Percentiles rank a stretch among this genome's conserved stretches.
Conservation (phyloP, 2,888 invertebrate genomes). For the Acleris cristana region DNA sequence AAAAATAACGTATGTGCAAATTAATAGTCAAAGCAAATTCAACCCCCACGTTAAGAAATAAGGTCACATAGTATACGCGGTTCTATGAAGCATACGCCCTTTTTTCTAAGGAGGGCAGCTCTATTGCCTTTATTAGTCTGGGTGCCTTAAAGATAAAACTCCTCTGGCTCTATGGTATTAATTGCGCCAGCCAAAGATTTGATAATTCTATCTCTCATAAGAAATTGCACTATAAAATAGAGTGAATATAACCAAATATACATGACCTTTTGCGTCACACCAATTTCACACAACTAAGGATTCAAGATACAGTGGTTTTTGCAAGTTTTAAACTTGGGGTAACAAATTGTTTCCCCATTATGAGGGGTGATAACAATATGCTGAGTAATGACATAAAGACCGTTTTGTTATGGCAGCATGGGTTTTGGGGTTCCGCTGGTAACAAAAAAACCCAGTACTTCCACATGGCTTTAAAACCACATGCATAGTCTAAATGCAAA, state of each 20-base stretch:
- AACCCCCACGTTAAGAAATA: too few species aligned
- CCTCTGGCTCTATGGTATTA: too few species aligned
- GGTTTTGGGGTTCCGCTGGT: constrained; percentile 3
- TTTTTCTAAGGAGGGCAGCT: too few species aligned
- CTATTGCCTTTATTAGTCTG: too few species aligned
- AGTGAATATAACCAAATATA: background rate
- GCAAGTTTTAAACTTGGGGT: constrained; percentile 6
- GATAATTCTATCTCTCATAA: too few species aligned
- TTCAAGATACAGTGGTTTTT: background rate
- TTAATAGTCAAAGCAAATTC: too few species aligned
- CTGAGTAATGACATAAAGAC: constrained; percentile 61
- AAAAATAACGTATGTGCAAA: too few species aligned
- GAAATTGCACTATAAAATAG: background rate
- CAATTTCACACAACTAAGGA: background rate
- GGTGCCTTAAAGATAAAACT: too few species aligned
- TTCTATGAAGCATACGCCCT: too few species aligned
- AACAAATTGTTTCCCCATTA: constrained; percentile 15
- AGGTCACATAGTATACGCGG: too few species aligned
- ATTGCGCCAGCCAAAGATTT: too few species aligned
- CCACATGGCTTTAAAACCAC: background rate
- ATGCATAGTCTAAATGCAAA: too few species aligned
- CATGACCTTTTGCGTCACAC: background rate
- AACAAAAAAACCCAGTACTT: background rate
- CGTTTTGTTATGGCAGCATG: constrained; percentile 4
- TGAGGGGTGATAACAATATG: constrained; percentile 61